Base-by-base conservation (phyloP, 2,888 invertebrate species). In the Drosophila rellima region DNA sequence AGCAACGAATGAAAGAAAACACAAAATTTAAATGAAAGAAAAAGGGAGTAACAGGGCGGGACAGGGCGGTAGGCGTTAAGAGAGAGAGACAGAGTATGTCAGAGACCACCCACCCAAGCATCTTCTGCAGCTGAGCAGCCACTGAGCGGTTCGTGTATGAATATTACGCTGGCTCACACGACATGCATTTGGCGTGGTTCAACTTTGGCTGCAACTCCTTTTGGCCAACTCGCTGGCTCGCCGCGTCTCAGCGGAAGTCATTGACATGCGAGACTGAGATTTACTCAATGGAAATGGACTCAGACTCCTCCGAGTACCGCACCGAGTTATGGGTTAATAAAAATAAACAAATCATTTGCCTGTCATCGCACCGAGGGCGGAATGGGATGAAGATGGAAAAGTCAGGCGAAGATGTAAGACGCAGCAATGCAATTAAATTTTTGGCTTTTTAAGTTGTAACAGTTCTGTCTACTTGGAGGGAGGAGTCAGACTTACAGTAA, bases 131-230 rank as follows among this genome's bases (percentile, higher is more conserved):
- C 18, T 6, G 8, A 15, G 31, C 3, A 31, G 31, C 31, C 18
- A 31, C 45, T 26, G 45, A 10, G 15, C 44, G 26, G 40, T 42
- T 44, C n/a, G 17, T 15, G 42, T n/a, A n/a, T n/a, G n/a, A n/a
- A n/a, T 26, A 33, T 47, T 64, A 18, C 56, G 6, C 23, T 56
- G 15, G 40, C 33, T 23, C n/a, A n/a, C 23, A 26, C 45, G 35
- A 72, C 74, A 72, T 48, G 59, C 18, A 51, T 66, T 69, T 74
- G 54, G 74, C 69, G 65, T 64, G 74, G 73, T 29, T 54, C 37
- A 69, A 59, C 74, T 69, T 62, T 59, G 73, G 29, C 48, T 61
- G 54, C 40, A 55, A 48, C 55, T 71, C 18, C 45, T 42, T 15
- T 44, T 35, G 20, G 18, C 13, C 40, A 33, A 42, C 13, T 31